Percentiles rank a stretch among this genome's conserved stretches.
phyloP scores from a whole-genome alignment of 2,113 vertebrate species.

The Vicugna pacos region DNA sequence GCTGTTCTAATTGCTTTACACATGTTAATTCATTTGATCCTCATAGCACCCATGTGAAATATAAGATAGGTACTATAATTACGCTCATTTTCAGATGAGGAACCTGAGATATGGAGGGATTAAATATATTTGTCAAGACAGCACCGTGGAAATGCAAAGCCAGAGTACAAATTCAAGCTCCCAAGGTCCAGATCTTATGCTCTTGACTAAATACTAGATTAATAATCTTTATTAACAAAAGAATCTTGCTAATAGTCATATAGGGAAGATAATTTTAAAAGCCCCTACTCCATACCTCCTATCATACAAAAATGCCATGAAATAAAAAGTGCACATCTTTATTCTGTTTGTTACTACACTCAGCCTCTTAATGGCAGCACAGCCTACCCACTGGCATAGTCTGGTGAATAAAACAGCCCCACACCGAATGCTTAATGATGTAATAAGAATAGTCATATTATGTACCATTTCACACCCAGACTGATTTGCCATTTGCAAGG shows the following conservation, averaged over 20 bases:
- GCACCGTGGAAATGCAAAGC: not conserved
- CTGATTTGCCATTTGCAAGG: constrained; percentile 20
- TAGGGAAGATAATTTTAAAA: not conserved
- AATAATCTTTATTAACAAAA: not conserved
- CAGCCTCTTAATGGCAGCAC: not conserved
- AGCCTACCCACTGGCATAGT: not conserved
- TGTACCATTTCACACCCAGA: constrained; percentile 13
- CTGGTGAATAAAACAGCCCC: not conserved
- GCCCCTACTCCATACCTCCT: not conserved
- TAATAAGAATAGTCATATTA: not conserved
- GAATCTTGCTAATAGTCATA: not conserved
- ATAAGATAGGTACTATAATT: not conserved
- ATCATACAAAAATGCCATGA: not conserved
- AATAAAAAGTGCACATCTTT: not conserved
- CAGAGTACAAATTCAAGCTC: not conserved
- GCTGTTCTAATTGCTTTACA: not conserved
- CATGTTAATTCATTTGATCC: not conserved
- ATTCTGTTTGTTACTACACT: constrained; percentile 4
- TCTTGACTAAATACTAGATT: not conserved
- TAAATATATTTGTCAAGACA: not conserved
- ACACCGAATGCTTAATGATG: not conserved
- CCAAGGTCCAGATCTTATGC: not conserved
- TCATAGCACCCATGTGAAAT: not conserved
- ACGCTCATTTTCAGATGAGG: not conserved
- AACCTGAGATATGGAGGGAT: not conserved